Conservation (phyloP, 2,113 vertebrate genomes). For the Suncus etruscus region DNA sequence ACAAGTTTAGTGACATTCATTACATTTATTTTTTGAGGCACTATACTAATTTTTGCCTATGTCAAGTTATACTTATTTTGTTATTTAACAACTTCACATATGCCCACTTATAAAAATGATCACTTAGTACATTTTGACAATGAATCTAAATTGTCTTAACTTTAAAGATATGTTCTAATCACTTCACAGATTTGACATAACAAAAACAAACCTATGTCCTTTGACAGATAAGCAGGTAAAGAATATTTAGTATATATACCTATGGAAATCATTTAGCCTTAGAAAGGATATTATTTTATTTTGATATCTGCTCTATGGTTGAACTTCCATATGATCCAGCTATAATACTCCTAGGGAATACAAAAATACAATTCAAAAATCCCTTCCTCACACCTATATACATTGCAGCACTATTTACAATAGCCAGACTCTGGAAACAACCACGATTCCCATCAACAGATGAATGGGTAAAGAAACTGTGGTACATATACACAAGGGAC, state of each 20-base stretch:
- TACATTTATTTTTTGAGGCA: neutral
- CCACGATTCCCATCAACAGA: too few species aligned
- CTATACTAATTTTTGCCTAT: neutral
- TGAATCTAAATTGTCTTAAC: neutral
- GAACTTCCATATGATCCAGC: too few species aligned
- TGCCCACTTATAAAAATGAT: constrained; percentile 15
- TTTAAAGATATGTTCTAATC: neutral
- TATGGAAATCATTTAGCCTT: neutral
- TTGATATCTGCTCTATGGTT: too few species aligned
- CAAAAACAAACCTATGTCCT: neutral
- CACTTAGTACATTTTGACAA: neutral
- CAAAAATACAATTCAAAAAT: too few species aligned
- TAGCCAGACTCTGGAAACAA: too few species aligned
- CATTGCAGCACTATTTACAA: too few species aligned
- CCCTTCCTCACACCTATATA: too few species aligned
- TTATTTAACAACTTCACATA: constrained; percentile 37
- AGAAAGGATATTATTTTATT: too few species aligned
- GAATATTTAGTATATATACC: neutral
- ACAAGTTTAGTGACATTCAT: neutral
- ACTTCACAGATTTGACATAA: neutral
- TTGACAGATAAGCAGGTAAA: neutral
- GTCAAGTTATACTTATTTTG: neutral
- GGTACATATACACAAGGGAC: too few species aligned
- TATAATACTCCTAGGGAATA: too few species aligned
- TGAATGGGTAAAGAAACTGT: too few species aligned